A percentile compares a stretch with the other conserved stretches of the same genome.
phyloP scores from a whole-genome alignment of 2,888 invertebrate species.

The Leuctra nigra region DNA sequence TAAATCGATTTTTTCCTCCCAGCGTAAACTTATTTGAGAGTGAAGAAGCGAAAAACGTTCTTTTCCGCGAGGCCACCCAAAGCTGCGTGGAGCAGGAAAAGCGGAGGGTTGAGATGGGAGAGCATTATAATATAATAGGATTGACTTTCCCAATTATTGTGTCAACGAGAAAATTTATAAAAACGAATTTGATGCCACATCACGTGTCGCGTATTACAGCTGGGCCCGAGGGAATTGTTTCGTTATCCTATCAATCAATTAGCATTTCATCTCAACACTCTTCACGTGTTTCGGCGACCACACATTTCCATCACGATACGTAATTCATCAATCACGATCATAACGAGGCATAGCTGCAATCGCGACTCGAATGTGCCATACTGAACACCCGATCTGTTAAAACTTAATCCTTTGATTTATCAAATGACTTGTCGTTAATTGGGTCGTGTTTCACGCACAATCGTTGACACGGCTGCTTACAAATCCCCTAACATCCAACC shows the following conservation, averaged over 20 bases:
- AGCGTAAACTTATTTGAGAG: conserved; percentile 5
- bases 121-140: background rate
- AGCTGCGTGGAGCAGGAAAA: no score
- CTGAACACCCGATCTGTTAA: background rate
- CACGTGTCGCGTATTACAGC: no score
- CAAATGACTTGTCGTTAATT: conserved; percentile 8
- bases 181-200: no score
- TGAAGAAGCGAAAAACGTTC: conserved; percentile 4
- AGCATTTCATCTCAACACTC: no score
- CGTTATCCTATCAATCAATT: no score
- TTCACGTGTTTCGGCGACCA: no score
- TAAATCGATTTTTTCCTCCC: conserved; percentile 5
- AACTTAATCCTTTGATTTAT: conserved; percentile 1
- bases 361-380: background rate
- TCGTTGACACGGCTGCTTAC: conserved; percentile 4
- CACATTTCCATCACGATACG: no score
- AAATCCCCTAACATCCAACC: background rate
- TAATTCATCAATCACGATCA: no score
- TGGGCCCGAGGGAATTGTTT: no score
- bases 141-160: conserved; percentile 12
- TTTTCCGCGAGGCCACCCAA: background rate
- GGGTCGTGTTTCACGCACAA: conserved; percentile 11
- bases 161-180: no score
- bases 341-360: no score
- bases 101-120: background rate